phyloP scores from a whole-genome alignment of 2,113 vertebrate genomes.

The Syngnathus floridae region DNA sequence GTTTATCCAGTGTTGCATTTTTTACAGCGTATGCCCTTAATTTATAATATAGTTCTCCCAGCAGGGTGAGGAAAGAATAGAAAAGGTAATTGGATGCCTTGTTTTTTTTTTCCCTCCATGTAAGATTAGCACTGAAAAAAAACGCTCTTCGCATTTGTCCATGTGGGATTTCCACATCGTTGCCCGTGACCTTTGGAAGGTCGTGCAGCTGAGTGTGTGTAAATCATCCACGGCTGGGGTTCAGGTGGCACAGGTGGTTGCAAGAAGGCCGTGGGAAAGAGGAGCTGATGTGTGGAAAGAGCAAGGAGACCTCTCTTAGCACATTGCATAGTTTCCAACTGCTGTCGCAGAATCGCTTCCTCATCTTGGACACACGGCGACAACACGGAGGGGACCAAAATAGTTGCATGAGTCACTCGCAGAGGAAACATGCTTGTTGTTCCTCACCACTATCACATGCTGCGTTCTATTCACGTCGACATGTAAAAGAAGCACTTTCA shows the following conservation, averaged over 20 bases:
- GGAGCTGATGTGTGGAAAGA: constrained; percentile 2
- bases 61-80: background rate
- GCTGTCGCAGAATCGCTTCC: constrained; percentile 35
- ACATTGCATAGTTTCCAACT: constrained; percentile 39
- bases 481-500: constrained; percentile 11
- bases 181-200: constrained; percentile 51
- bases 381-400: constrained; percentile 35
- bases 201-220: constrained; percentile 50
- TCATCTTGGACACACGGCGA: constrained; percentile 19
- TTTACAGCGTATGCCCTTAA: background rate
- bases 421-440: constrained; percentile 15
- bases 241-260: constrained; percentile 1
- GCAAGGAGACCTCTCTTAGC: constrained; percentile 41
- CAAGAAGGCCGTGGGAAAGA: constrained; percentile 18
- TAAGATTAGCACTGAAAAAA: constrained; percentile 2
- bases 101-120: background rate
- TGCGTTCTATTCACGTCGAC: constrained; percentile 22
- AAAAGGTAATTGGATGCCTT: background rate
- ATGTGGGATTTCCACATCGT: constrained; percentile 55
- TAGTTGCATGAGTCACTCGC: constrained; percentile 31
- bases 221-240: constrained; percentile 53
- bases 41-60: background rate
- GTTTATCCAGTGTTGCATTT: too few species aligned
- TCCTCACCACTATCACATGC: constrained; percentile 27
- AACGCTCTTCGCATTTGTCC: constrained; percentile 28